phyloP scores from a whole-genome alignment of 2,797 vertebrate genomes.

The Lagodon rhomboides region DNA sequence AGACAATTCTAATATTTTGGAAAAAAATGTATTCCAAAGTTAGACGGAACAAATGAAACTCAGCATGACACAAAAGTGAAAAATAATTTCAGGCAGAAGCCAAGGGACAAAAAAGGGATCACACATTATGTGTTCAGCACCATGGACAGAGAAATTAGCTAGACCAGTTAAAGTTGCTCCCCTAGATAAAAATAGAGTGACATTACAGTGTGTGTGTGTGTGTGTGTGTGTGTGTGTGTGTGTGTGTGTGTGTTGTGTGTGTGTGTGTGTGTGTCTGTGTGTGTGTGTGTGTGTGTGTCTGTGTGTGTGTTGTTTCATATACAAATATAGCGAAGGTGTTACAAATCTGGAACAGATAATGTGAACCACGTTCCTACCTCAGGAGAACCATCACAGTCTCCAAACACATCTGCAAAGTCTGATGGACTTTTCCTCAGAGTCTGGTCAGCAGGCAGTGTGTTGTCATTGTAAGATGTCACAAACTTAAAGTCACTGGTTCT shows the following conservation, averaged over 20 bases:
- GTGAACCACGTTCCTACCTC: constrained; percentile 6
- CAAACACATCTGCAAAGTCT: constrained; percentile 45
- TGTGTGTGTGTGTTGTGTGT: background rate
- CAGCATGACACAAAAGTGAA: no score
- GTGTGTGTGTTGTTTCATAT: no score
- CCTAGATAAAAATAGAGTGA: background rate
- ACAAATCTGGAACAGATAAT: background rate
- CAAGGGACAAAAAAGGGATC: background rate
- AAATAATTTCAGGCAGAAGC: no score
- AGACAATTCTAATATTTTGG: background rate
- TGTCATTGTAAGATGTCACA: constrained; percentile 76
- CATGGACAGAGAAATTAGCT: constrained; percentile 4
- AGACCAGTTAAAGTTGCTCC: no score
- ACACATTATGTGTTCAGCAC: background rate
- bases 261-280: background rate
- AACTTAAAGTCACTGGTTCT: constrained; percentile 74
- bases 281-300: background rate
- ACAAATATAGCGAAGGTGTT: background rate
- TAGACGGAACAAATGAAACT: background rate
- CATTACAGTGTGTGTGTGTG: background rate
- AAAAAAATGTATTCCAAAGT: rapidly evolving
- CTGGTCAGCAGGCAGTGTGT: constrained; percentile 64
- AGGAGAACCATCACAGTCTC: constrained; percentile 15
- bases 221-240: background rate
- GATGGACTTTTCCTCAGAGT: constrained; percentile 49